Percentiles rank a stretch among this genome's conserved stretches.
Evolutionary conservation across 2,888 invertebrate species (phyloP).

Genomic region (Isotomurus palustris): DNA sequence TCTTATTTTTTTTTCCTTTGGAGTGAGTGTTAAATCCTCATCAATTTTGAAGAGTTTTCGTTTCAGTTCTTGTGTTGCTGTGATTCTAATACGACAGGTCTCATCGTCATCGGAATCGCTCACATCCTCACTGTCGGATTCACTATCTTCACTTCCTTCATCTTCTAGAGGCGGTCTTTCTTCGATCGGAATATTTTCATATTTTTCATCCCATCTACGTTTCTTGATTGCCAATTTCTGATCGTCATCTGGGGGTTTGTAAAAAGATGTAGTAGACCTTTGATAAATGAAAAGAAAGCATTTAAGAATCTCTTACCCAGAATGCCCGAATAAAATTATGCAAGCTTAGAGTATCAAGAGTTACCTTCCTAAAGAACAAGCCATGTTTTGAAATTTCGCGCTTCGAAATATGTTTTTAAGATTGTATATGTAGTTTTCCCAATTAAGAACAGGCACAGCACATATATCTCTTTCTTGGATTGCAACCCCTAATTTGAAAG

Average conservation of each 20-base stretch:
- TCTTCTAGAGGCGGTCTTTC: background rate
- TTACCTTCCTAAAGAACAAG: too few species aligned
- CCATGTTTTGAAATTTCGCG: too few species aligned
- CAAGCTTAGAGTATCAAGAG: too few species aligned
- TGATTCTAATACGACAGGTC: background rate
- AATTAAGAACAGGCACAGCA: slow-evolving; percentile 41
- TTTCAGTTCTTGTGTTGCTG: background rate
- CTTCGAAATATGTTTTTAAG: background rate
- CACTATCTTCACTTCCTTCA: background rate
- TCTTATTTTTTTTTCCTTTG: background rate
- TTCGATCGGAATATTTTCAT: too few species aligned
- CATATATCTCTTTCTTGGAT: slow-evolving; percentile 31
- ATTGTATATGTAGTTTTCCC: slow-evolving; percentile 35
- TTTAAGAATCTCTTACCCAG: too few species aligned
- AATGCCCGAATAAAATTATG: too few species aligned
- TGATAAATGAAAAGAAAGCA: too few species aligned
- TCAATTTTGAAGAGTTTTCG: background rate
- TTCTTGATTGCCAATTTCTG: too few species aligned
- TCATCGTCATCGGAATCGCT: background rate
- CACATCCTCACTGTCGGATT: background rate
- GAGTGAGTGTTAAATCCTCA: background rate
- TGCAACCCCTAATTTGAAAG: slow-evolving; percentile 6
- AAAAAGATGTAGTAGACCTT: too few species aligned
- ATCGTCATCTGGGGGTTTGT: too few species aligned
- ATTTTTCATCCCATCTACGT: too few species aligned